Conservation (phyloP, 2,797 vertebrate species). For the Lutjanus campechanus region DNA sequence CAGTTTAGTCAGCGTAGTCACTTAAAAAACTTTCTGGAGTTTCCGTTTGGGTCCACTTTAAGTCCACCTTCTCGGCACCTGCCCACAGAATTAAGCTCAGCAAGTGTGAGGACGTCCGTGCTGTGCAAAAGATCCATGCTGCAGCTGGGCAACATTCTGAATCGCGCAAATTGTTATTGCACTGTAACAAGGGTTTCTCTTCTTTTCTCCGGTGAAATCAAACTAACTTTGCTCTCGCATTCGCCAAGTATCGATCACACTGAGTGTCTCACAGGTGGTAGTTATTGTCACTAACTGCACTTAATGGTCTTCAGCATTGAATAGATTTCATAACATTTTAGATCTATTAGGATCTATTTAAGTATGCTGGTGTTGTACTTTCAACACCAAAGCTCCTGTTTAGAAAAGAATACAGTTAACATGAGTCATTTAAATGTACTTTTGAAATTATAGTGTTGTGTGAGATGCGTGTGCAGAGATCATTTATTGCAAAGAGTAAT, state of each 20-base stretch:
- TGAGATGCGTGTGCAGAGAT: neutral
- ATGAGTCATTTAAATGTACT: neutral
- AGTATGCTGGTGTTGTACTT: neutral
- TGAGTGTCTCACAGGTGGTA: too few species aligned
- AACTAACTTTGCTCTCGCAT: too few species aligned
- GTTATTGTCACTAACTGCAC: too few species aligned
- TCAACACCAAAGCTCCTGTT: neutral
- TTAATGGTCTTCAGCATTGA: too few species aligned
- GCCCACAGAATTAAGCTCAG: neutral
- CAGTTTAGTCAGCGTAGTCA: neutral
- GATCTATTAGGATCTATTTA: neutral
- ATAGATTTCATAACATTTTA: constrained; percentile 11
- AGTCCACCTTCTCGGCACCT: neutral
- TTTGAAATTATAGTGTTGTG: neutral
- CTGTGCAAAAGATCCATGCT: neutral
- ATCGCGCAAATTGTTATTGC: neutral
- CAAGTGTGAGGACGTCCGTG: neutral
- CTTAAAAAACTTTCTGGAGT: neutral
- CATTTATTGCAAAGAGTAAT: constrained; percentile 19
- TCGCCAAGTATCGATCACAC: too few species aligned
- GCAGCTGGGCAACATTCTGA: constrained; percentile 6
- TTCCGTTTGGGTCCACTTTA: neutral
- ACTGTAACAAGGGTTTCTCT: too few species aligned
- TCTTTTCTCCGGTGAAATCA: too few species aligned
- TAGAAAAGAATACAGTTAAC: neutral